These are phyloP conservation scores for Florisuga fusca DNA, from an alignment of 2,797 vertebrate species.

Conservation along the genomic window DNA sequence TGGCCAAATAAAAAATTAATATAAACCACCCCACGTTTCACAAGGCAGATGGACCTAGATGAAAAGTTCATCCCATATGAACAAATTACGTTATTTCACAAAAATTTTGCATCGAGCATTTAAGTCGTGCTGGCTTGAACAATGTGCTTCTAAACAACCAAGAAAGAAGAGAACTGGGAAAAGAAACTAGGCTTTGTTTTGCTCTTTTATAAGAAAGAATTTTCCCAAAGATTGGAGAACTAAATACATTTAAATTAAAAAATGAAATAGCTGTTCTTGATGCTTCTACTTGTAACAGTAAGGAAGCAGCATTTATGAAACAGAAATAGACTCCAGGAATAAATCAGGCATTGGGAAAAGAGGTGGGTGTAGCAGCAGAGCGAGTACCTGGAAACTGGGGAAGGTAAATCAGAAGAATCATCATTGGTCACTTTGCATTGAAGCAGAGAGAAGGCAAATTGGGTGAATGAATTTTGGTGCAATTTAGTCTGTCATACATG, in stretches of 20 bases:
- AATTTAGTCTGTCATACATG: neutral
- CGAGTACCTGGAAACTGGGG: neutral
- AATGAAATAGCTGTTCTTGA: neutral
- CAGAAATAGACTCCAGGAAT: conserved; percentile 2
- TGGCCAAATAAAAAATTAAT: neutral
- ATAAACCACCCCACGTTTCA: neutral
- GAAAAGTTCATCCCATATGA: neutral
- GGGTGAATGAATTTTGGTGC: neutral
- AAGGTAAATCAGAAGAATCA: neutral
- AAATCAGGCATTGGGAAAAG: neutral
- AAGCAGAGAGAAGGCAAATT: neutral
- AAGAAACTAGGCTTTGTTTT: neutral
- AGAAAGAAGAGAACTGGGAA: neutral
- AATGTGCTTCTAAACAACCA: neutral
- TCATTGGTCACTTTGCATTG: neutral
- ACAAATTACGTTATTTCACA: neutral
- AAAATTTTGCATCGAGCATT: neutral
- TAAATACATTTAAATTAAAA: neutral
- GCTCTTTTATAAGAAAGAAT: neutral
- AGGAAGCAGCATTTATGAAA: neutral
- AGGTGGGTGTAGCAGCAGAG: conserved; percentile 4
- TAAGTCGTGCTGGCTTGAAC: neutral
- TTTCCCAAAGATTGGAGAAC: neutral
- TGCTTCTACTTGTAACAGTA: neutral
- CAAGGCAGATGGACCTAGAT: neutral